A percentile compares a stretch with the other conserved stretches of the same genome.
These are phyloP conservation scores for Arrhamphus sclerolepis DNA, from an alignment of 2,797 vertebrate species.

Conservation along the genomic window DNA sequence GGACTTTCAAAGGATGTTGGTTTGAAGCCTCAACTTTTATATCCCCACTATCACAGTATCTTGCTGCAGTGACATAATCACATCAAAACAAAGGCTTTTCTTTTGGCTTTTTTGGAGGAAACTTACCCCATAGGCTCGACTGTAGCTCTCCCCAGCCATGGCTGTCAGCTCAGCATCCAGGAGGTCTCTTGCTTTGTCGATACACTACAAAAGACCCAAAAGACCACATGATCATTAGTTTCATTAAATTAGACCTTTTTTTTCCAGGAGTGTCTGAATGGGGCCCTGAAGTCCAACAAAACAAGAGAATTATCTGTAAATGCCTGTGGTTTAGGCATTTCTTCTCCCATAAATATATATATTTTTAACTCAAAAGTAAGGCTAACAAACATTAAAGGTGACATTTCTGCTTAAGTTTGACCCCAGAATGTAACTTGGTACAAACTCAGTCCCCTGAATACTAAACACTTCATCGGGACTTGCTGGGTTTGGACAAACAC, in stretches of 20 bases:
- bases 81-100: constrained; percentile 24
- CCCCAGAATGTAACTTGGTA: constrained; percentile 2
- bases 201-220: constrained; percentile 83
- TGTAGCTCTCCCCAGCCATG: constrained; percentile 99
- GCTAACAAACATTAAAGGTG: background rate
- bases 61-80: constrained; percentile 11
- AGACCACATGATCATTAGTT: background rate
- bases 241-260: background rate
- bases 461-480: no score
- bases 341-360: no score
- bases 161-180: constrained; percentile 96
- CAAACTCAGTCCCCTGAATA: background rate
- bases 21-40: background rate
- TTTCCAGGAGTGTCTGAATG: background rate
- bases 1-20: constrained; percentile 4
- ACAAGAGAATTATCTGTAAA: no score
- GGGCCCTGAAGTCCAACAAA: background rate
- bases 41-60: background rate
- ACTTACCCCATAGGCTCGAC: constrained; percentile 95
- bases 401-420: constrained; percentile 3
- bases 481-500: no score
- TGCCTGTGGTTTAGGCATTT: no score
- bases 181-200: constrained; percentile 97
- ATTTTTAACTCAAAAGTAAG: no score
- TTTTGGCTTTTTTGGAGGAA: constrained; percentile 7